Evolutionary conservation across 2,888 invertebrate species (phyloP), one percentile per base, ranked within the genome.

Genomic region (Volucella zonaria): DNA sequence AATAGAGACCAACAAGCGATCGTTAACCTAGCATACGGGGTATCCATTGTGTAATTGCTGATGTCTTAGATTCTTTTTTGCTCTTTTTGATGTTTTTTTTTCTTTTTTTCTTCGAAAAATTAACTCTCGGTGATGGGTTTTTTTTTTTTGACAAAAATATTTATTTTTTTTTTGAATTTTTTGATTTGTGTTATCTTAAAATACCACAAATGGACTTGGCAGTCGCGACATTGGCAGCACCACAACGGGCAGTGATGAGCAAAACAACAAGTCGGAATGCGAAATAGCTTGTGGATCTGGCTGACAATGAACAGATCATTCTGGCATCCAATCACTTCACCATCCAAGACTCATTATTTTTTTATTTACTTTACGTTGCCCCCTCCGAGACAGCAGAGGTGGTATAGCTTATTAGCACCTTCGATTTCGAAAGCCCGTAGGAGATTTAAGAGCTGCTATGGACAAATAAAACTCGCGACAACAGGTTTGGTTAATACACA

Each of bases 1-100:
- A 91, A 78, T 51, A 89, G 66, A 77, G 89, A 87, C 88, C 89
- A 89, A 87, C 88, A 87, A 79, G 87, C 88, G 86, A 90, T 89
- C 78, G 88, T 89, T 87, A 89, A 87, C 87, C 88, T 87, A 85
- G 88, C 87, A 66, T 71, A 67, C 79, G 64, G 66, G 82, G 85
- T 86, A 68, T 79, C 86, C 83, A 87, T 83, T 75, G 73, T 71
- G 81, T 52, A 74, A 78, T 73, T 75, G 49, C 64, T 78, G 58
- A 56, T 66, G 70, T 45, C 45, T 79, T 66, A 51, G 23, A 40
- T 68, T 12, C 61, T 31, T 64, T 49, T 52, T 81, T 75, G 51
- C 49, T 67, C 43, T 62, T 54, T 76, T 80, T 78, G 79, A 74
- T 49, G 71, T 78, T 75, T 62, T 59, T 80, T 73, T 47, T 51